These are phyloP conservation scores for Okapia johnstoni DNA, from an alignment of 2,113 vertebrate genomes.

Conservation along the genomic window DNA sequence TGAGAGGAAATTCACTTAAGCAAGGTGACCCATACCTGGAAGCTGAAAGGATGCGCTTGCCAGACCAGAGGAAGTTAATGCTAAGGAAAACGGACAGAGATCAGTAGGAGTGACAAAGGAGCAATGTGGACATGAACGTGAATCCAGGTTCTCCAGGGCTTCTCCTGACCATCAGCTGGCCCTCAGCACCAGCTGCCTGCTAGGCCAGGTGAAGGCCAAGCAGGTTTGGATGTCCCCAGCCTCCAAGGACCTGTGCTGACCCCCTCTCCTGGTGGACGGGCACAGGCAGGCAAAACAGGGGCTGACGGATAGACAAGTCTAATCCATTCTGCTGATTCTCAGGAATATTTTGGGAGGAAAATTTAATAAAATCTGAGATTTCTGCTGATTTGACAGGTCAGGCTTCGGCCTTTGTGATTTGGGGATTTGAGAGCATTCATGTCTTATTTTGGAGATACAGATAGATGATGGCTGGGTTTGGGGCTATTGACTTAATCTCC, in stretches of 20 bases:
- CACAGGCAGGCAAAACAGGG: not conserved
- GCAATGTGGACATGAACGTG: fast-evolving
- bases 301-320: not conserved
- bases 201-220: not conserved
- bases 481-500: not conserved
- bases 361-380: not conserved
- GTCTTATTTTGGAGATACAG: not conserved
- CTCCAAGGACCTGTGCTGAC: not conserved
- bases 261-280: not conserved
- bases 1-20: not conserved
- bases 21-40: not conserved
- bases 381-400: not conserved
- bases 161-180: not conserved
- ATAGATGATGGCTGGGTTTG: not conserved
- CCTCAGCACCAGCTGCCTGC: not conserved
- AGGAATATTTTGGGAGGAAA: not conserved
- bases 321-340: not conserved
- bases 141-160: not conserved
- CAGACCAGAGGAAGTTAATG: not conserved
- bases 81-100: not conserved
- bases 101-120: no score
- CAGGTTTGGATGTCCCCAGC: not conserved
- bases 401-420: not conserved
- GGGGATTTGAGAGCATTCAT: not conserved
- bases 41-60: not conserved